Base-by-base conservation (phyloP, 2,113 vertebrate species). In the Anser brachyrhynchus region DNA sequence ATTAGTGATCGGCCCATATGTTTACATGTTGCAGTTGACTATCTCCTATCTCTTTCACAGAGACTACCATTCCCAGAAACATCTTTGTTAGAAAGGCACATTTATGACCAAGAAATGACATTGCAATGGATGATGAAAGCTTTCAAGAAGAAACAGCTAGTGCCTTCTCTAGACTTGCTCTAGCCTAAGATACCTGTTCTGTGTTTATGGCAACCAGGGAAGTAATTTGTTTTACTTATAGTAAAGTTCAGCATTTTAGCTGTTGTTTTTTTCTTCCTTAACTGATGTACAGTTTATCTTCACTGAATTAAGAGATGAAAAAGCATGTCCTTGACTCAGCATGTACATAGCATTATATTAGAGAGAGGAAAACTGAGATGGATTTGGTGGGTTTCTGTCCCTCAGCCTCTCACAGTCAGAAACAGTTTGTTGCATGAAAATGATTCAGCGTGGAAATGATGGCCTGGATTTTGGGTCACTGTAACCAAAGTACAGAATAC, bases 181-280 rank as follows among this genome's bases (percentile, higher is more conserved):
- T 72, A 87, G 59, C 55, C 95, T 95, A 76, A 96, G 89, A 91
- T 96, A 66, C 3, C 41, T 95, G 95, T 97, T 91, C 92, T 94
- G 46, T 92, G 46, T 89, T 90, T 93, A 74, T 76, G 73, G 81
- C 70, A 97, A 73, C 75, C 57, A 76, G 81, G 54, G 44, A 97
- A 87, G 87, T 90, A 97, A 94, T 93, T 97, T 96, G 49, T 82
- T 98, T 90, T 94, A 77, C 92, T 95, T 96, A 94, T 92, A 95
- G 73, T 77, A 95, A 98, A 97, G 57, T 96, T 98, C 95, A 98
- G 91, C 97, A 97, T 94, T 97, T 97, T 64, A 88, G 18, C 51
- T 72, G 49, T 14, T 13, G 9, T 64, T 74, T 58, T 81, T 54
- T 18, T 5, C 4, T 77, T 74, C 70, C 33, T 67, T 54, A 75